phyloP scores from a whole-genome alignment of 1,140 invertebrate species.

The Cotesia chilonis region DNA sequence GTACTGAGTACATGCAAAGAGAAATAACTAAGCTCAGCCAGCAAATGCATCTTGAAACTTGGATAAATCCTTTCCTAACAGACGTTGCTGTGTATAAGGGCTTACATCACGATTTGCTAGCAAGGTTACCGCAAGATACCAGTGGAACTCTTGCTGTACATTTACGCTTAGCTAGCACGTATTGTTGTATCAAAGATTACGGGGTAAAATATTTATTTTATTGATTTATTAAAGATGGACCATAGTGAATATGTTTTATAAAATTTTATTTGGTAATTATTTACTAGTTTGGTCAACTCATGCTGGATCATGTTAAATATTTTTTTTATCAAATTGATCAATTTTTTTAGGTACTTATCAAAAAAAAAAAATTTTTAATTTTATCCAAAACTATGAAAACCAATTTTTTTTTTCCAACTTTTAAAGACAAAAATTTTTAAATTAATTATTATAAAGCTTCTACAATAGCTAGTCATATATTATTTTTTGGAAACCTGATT shows the following conservation, averaged over 20 bases:
- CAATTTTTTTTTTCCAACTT: background rate
- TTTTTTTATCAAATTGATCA: too few relatives aligned
- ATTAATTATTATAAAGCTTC: too few relatives aligned
- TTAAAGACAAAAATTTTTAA: slow-evolving; percentile 1
- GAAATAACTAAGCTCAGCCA: slow-evolving; percentile 77
- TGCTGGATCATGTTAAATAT: too few relatives aligned
- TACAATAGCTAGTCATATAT: too few relatives aligned
- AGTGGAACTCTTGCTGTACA: slow-evolving; percentile 61
- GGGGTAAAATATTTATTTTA: slow-evolving; percentile 59
- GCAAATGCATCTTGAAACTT: slow-evolving; percentile 74
- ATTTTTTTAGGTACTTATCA: too few relatives aligned
- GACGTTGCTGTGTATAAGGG: slow-evolving; percentile 80
- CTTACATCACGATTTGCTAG: slow-evolving; percentile 74
- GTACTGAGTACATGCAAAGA: slow-evolving; percentile 75
- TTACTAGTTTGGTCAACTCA: too few relatives aligned
- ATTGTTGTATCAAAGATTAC: slow-evolving; percentile 73
- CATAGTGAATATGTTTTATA: background rate
- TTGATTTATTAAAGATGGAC: background rate
- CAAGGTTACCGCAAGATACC: slow-evolving; percentile 63
- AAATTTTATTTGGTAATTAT: background rate
- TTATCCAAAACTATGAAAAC: too few relatives aligned
- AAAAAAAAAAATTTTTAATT: background rate
- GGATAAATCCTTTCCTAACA: slow-evolving; percentile 75
- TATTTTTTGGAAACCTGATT: too few relatives aligned
- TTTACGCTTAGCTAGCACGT: slow-evolving; percentile 68